These are phyloP conservation scores for Lutjanus campechanus DNA, from an alignment of 2,797 vertebrate species.

Conservation along the genomic window DNA sequence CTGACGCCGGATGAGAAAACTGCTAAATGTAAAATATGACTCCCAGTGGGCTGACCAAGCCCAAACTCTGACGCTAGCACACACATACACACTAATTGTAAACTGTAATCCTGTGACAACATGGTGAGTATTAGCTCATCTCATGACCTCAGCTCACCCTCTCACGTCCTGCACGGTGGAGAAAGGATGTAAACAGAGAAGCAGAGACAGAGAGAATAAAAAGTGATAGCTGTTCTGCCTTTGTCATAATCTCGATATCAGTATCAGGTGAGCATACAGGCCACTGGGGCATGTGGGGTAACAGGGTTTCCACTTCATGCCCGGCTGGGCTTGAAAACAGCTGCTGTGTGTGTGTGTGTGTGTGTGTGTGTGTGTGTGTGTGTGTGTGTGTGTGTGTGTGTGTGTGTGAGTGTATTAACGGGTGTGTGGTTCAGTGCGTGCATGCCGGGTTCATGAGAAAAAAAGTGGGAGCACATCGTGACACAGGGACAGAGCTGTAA, in stretches of 20 bases:
- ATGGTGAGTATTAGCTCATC: conserved; percentile 59
- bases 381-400: too few relatives aligned
- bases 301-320: conserved; percentile 51
- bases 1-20: conserved; percentile 20
- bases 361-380: conserved; percentile 7
- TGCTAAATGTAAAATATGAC: conserved; percentile 53
- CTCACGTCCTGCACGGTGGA: conserved; percentile 5
- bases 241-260: conserved; percentile 40
- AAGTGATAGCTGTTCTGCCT: conserved; percentile 19
- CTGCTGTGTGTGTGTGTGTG: conserved; percentile 8
- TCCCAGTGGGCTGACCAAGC: conserved; percentile 49
- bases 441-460: conserved; percentile 4
- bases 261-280: conserved; percentile 40
- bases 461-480: not conserved
- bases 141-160: conserved; percentile 58
- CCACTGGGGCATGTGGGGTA: conserved; percentile 35
- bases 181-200: conserved; percentile 39
- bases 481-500: not conserved
- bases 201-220: conserved; percentile 1
- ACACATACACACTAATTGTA: conserved; percentile 33
- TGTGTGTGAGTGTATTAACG: not conserved
- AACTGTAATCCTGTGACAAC: conserved; percentile 44
- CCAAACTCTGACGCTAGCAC: conserved; percentile 32
- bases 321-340: conserved; percentile 34
- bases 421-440: conserved; percentile 26